Percentiles rank a stretch among this genome's conserved stretches.
These are phyloP conservation scores for Parochlus steinenii DNA, from an alignment of 2,888 invertebrate species.

Conservation along the genomic window DNA sequence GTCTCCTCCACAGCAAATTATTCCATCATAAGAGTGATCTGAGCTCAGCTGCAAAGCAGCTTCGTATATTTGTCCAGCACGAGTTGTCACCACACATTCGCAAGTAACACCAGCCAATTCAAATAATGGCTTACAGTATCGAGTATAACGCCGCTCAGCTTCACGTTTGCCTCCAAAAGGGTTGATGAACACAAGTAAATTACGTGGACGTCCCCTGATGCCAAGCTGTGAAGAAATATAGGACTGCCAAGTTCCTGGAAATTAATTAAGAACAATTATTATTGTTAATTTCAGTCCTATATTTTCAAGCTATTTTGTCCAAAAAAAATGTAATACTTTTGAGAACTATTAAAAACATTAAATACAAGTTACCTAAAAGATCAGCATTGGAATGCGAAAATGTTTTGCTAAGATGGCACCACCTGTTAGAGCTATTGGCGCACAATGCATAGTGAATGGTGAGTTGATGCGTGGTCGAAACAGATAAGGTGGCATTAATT, in stretches of 20 bases:
- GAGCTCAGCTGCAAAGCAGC: constrained; percentile 38
- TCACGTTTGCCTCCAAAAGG: constrained; percentile 67
- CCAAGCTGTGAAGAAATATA: constrained; percentile 15
- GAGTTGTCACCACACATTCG: constrained; percentile 49
- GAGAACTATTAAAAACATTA: constrained; percentile 33
- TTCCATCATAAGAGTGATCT: constrained; percentile 44
- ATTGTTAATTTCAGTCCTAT: not conserved
- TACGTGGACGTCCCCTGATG: constrained; percentile 45
- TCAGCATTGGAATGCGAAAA: no score
- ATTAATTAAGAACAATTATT: constrained; percentile 1
- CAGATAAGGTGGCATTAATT: no score
- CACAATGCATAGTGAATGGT: constrained; percentile 41
- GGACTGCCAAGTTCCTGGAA: not conserved
- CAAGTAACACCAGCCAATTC: constrained; percentile 46
- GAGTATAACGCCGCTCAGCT: constrained; percentile 55
- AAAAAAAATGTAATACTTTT: constrained; percentile 4
- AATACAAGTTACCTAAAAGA: no score
- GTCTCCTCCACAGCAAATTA: constrained; percentile 74
- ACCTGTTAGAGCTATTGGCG: constrained; percentile 31
- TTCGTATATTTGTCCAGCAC: constrained; percentile 62
- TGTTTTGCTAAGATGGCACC: constrained; percentile 38
- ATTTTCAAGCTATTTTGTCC: not conserved
- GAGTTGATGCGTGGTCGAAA: constrained; percentile 29
- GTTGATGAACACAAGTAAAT: constrained; percentile 63
- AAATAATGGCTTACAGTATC: constrained; percentile 49